Evolutionary conservation across 1,140 invertebrate genomes (phyloP).

Genomic region (Leptinotarsa defecta): DNA sequence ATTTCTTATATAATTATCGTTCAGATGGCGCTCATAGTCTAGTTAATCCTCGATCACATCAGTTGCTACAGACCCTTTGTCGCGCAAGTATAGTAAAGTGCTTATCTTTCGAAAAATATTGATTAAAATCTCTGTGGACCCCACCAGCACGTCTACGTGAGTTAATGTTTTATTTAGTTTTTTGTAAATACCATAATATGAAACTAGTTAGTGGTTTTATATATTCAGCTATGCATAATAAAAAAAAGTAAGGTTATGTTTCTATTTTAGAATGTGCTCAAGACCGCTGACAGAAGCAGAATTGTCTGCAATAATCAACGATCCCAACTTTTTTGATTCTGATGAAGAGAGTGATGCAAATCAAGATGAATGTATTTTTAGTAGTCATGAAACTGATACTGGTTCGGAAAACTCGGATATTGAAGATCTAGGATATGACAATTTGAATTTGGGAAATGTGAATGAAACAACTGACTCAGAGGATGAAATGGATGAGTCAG

Average conservation of each 20-base stretch:
- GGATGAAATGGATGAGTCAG: not conserved
- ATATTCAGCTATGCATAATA: slow-evolving; percentile 3
- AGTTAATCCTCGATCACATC: not conserved
- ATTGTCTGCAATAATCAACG: not conserved
- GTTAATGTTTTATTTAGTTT: too few relatives aligned
- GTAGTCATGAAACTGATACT: not conserved
- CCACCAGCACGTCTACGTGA: not conserved
- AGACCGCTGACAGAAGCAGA: not conserved
- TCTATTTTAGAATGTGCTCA: not conserved
- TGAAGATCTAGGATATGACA: not conserved
- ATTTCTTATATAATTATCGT: not conserved
- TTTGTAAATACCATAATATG: too few relatives aligned
- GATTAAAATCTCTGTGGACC: not conserved
- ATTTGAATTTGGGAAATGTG: not conserved
- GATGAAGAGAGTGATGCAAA: not conserved
- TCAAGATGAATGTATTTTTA: not conserved
- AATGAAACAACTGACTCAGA: not conserved
- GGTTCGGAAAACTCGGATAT: not conserved
- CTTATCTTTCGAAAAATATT: not conserved
- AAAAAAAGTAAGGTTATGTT: not conserved
- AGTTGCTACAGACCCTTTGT: slow-evolving; percentile 2
- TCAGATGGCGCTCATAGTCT: not conserved
- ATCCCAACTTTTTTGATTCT: not conserved
- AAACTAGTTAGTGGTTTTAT: not conserved
- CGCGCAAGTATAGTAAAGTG: not conserved